Base-by-base conservation (phyloP, 2,113 vertebrate genomes). In the Oxyura jamaicensis region DNA sequence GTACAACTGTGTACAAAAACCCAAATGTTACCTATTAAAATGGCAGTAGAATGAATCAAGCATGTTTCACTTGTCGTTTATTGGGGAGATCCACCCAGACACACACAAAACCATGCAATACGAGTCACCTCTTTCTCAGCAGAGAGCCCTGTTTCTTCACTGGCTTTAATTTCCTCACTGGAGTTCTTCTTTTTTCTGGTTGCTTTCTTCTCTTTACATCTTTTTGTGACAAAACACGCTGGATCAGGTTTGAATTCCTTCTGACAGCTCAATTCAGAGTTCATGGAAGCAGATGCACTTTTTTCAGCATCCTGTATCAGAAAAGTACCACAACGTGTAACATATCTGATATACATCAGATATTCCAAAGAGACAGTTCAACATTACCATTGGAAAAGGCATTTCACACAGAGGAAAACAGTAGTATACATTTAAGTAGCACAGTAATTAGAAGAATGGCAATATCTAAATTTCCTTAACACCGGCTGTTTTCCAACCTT, bases 221-320 rank as follows among this genome's bases (percentile, higher is more conserved):
- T 98, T 93, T 98, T 98, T 86, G 98, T 99, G 75, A 98, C 87
- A 84, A 97, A 41, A 35, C 5, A 36, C 12, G 10, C 0, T 50
- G 82, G 33, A 48, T 35, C 77, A 35, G 58, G 55, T 55, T 36
- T 41, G 0, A 86, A 60, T 65, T 97, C 84, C 8, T 95, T 91
- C 58, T 46, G 68, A 60, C 63, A 88, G 41, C 11, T 89, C 21
- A 66, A 19, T 10, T 97, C 80, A 1, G 1, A 82, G 71, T 85
- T 50, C 3, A 66, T 88, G 46, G 78, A 76, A 79, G 65, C 9
- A 31, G 58, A 86, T 39, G 42, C 55, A 68, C 28, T 69, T 59
- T 77, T 75, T 82, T 92, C 96, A 83, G 75, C 76, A 78, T 86
- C 77, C 98, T 98, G 75, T 41, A 85, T 50, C 36, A 93, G 77